These are phyloP conservation scores for Anthrax anthrax DNA, from an alignment of 2,888 invertebrate genomes.

Conservation along the genomic window DNA sequence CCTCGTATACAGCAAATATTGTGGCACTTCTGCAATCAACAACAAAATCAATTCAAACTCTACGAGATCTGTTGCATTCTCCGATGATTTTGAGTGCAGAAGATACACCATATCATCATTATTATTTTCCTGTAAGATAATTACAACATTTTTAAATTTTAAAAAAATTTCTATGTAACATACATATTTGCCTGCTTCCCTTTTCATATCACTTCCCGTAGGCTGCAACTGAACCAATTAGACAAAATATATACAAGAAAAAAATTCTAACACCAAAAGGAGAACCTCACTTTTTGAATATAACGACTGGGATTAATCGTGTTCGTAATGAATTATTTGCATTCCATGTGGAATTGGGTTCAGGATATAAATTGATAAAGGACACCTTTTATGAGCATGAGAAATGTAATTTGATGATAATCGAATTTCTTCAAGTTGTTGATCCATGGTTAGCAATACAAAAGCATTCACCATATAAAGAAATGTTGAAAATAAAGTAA, in stretches of 20 bases:
- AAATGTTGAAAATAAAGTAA: slow-evolving; percentile 30
- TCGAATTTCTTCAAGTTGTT: slow-evolving; percentile 23
- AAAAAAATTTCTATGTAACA: too few species aligned
- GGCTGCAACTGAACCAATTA: slow-evolving; percentile 29
- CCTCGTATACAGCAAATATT: slow-evolving; percentile 55
- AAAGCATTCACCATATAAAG: slow-evolving; percentile 28
- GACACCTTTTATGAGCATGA: slow-evolving; percentile 18
- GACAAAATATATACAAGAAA: slow-evolving; percentile 37
- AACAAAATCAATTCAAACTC: slow-evolving; percentile 43
- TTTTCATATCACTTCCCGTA: not conserved
- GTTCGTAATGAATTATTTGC: slow-evolving; percentile 26
- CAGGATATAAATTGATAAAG: slow-evolving; percentile 13
- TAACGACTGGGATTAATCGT: slow-evolving; percentile 37
- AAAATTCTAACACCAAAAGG: slow-evolving; percentile 38
- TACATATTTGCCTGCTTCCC: too few species aligned
- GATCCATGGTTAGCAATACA: slow-evolving; percentile 26
- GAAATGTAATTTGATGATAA: slow-evolving; percentile 18
- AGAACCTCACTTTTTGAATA: slow-evolving; percentile 31
- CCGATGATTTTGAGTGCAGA: slow-evolving; percentile 47
- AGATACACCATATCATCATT: slow-evolving; percentile 46
- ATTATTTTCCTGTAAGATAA: slow-evolving; percentile 43
- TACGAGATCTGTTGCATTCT: slow-evolving; percentile 44
- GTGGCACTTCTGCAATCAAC: slow-evolving; percentile 50
- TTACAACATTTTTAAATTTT: too few species aligned
- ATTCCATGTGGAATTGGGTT: slow-evolving; percentile 14